Evolutionary conservation across 2,888 invertebrate genomes (phyloP).

Genomic region (Chorisops tibialis): DNA sequence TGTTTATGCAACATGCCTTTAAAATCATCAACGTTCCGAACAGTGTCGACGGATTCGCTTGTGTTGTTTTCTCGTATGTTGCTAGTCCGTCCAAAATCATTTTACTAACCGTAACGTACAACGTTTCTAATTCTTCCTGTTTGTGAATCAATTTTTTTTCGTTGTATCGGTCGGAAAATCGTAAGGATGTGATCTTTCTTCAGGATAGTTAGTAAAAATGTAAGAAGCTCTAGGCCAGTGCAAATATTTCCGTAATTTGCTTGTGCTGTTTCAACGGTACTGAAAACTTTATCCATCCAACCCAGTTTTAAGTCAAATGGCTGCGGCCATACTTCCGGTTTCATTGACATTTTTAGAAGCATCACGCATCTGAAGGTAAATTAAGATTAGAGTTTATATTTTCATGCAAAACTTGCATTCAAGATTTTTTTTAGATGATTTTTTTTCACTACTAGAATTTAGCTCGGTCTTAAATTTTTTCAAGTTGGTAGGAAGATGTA

Average conservation of each 20-base stretch:
- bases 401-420: too few species aligned
- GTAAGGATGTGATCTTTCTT: conserved; percentile 79
- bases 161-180: conserved; percentile 83
- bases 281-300: conserved; percentile 85
- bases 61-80: conserved; percentile 79
- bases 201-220: conserved; percentile 80
- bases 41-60: conserved; percentile 71
- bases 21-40: conserved; percentile 94
- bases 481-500: too few species aligned
- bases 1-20: conserved; percentile 92
- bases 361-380: conserved; percentile 65
- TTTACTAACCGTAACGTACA: conserved; percentile 87
- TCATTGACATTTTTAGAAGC: conserved; percentile 83
- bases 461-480: too few species aligned
- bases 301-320: conserved; percentile 84
- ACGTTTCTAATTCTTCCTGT: conserved; percentile 81
- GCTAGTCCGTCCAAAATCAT: conserved; percentile 81
- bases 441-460: too few species aligned
- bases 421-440: too few species aligned
- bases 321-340: conserved; percentile 92
- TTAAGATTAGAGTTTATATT: too few species aligned
- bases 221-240: conserved; percentile 85
- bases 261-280: conserved; percentile 48
- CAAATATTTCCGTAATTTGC: conserved; percentile 81
- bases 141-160: conserved; percentile 80